Percentiles rank a stretch among this genome's conserved stretches.
These are phyloP conservation scores for Rhynchotus rufescens DNA, from an alignment of 2,797 vertebrate species.

Conservation along the genomic window DNA sequence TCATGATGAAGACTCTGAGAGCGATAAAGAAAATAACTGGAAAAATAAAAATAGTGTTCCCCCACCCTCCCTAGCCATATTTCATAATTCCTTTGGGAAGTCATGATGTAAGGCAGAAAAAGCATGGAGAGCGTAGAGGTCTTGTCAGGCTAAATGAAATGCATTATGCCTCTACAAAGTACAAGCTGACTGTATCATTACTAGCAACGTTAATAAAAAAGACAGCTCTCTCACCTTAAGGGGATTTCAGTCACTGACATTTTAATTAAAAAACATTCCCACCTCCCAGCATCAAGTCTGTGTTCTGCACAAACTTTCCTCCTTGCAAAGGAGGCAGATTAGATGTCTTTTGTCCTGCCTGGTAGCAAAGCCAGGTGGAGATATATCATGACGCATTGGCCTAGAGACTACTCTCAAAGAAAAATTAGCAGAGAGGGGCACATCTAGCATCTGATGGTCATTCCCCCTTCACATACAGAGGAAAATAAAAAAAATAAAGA, in stretches of 20 bases:
- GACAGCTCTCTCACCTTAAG: slow-evolving; percentile 39
- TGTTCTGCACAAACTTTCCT: not conserved
- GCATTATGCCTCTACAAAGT: not conserved
- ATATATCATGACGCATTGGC: too few species aligned
- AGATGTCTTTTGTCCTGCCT: not conserved
- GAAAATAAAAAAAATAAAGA: not conserved
- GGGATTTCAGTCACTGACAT: slow-evolving; percentile 49
- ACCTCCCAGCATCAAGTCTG: not conserved
- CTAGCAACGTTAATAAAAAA: slow-evolving; percentile 19
- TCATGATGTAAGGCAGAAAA: not conserved
- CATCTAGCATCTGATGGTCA: not conserved
- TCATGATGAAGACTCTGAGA: not conserved
- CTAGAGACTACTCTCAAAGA: not conserved
- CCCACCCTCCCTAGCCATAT: not conserved
- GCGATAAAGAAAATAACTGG: not conserved
- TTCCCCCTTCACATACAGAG: not conserved
- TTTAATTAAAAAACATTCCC: slow-evolving; percentile 40
- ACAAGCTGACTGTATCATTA: not conserved
- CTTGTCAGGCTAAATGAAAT: slow-evolving; percentile 5
- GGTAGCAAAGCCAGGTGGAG: accelerated
- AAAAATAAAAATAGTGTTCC: not conserved
- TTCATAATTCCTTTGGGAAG: not conserved
- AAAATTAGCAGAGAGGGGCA: not conserved
- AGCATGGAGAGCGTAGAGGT: not conserved
- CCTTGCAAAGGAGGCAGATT: not conserved